Evolutionary conservation across 92 coral and sea anemone species (phyloP), one percentile per base, ranked within the genome.

Genomic region (Metridium senile): DNA sequence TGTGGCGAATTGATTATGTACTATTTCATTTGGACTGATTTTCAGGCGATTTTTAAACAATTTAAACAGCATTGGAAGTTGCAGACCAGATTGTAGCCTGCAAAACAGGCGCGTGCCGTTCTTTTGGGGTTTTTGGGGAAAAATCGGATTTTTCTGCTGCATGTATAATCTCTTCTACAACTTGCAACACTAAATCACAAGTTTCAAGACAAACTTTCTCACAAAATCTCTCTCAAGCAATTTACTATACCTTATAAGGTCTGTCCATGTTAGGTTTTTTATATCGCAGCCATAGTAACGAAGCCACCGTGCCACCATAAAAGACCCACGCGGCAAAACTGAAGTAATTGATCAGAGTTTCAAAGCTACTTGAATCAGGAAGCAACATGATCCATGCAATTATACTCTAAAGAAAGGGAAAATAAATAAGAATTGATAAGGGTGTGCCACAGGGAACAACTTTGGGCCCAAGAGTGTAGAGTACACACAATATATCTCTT

Each of bases 261-360:
- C 98, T 85, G 33, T 84, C 72, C 75, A 75, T 34, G 45, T 92
- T 83, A 18, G 88, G 89, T 66, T 81, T 79, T 72, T 75, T 81
- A 70, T 64, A 89, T 19, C 98, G 93, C 58, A 94, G 88, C 91
- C 91, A 91, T 58, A 94, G 46, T 30, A 94, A 81, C 10, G 93
- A 89, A 32, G 83, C 26, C 18, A 94, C 84, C 1, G 98, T 94
- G 29, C 84, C 63, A 25, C 97, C 98, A 63, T 94, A 94, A 74
- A 92, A 92, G 28, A 90, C 79, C 98, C 98, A 94, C 25, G 98
- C 93, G 9, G 97, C 98, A 54, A 94, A 94, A 74, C 94, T 94
- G 88, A 94, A 94, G 78, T 92, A 94, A 66, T 92, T 93, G 72
- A 94, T 81, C 31, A 94, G 90, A 18, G 97, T 87, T 57, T 88